Percentiles rank a stretch among this genome's conserved stretches.
Evolutionary conservation across 2,888 invertebrate species (phyloP).

Genomic region (Leptarthrus brevirostris): DNA sequence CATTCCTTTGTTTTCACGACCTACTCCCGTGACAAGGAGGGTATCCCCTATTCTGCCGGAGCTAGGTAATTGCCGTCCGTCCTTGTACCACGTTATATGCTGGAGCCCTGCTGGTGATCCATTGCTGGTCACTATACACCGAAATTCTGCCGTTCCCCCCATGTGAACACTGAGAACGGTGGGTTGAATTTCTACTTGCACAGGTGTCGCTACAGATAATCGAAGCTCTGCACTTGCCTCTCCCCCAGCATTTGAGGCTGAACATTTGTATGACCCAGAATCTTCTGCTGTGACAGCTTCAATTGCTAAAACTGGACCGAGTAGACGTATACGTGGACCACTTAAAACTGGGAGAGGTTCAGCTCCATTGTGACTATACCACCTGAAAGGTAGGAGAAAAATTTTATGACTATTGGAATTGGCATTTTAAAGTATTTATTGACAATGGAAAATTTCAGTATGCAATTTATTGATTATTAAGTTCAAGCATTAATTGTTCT

Average conservation of each 20-base stretch:
- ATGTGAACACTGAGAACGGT: conserved; percentile 78
- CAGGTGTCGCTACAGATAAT: conserved; percentile 74
- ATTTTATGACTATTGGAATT: too few species aligned
- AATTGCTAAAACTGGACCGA: conserved; percentile 77
- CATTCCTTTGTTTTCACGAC: conserved; percentile 80
- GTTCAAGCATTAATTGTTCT: too few species aligned
- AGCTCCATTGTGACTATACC: conserved; percentile 76
- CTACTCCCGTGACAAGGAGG: conserved; percentile 74
- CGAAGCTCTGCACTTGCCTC: conserved; percentile 77
- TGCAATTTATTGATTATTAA: too few species aligned
- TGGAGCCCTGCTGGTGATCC: conserved; percentile 70
- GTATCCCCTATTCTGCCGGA: conserved; percentile 75
- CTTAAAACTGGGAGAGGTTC: conserved; percentile 74
- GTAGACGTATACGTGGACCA: conserved; percentile 74
- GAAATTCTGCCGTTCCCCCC: conserved; percentile 79
- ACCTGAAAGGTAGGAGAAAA: conserved; percentile 67
- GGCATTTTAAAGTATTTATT: too few species aligned
- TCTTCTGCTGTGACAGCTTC: conserved; percentile 79
- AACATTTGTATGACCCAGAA: conserved; percentile 76
- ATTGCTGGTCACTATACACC: conserved; percentile 72
- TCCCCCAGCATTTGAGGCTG: conserved; percentile 77
- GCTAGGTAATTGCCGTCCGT: conserved; percentile 75
- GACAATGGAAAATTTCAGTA: too few species aligned
- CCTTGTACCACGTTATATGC: conserved; percentile 76
- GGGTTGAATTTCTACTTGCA: conserved; percentile 76